phyloP scores from a whole-genome alignment of 2,888 invertebrate species.

The Ischnura elegans region DNA sequence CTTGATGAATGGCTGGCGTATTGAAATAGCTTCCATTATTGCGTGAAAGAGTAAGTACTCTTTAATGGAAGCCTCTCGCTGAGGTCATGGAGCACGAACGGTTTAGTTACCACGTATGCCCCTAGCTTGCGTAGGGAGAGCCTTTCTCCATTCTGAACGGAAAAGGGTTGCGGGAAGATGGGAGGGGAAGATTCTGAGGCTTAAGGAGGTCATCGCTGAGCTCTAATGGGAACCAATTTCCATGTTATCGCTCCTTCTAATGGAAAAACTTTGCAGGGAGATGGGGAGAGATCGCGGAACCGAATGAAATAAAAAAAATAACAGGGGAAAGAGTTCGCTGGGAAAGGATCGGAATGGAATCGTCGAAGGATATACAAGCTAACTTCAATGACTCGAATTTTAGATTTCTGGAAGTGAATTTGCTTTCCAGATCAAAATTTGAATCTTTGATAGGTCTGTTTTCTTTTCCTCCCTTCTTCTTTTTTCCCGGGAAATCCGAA shows the following conservation, averaged over 20 bases:
- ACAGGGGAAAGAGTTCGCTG: neutral
- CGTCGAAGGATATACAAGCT: neutral
- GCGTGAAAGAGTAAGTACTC: neutral
- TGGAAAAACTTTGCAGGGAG: slow-evolving; percentile 57
- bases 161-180: neutral
- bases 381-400: neutral
- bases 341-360: slow-evolving; percentile 25
- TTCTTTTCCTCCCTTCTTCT: neutral
- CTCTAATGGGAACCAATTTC: slow-evolving; percentile 65
- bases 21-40: too few relatives aligned
- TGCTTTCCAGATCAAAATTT: neutral
- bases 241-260: slow-evolving; percentile 59
- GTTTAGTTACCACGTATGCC: neutral
- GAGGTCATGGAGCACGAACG: neutral
- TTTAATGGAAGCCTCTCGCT: neutral
- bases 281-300: slow-evolving; percentile 17
- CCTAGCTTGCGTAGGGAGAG: neutral
- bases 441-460: neutral
- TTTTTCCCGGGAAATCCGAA: too few relatives aligned
- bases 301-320: neutral
- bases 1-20: too few relatives aligned
- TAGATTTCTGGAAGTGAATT: neutral
- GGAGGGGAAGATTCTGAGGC: neutral
- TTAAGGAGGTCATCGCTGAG: slow-evolving; percentile 53
- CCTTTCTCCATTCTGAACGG: neutral